Base-by-base conservation (phyloP, 53 echinoderm and acorn worm genomes). In the Crossaster papposus region DNA sequence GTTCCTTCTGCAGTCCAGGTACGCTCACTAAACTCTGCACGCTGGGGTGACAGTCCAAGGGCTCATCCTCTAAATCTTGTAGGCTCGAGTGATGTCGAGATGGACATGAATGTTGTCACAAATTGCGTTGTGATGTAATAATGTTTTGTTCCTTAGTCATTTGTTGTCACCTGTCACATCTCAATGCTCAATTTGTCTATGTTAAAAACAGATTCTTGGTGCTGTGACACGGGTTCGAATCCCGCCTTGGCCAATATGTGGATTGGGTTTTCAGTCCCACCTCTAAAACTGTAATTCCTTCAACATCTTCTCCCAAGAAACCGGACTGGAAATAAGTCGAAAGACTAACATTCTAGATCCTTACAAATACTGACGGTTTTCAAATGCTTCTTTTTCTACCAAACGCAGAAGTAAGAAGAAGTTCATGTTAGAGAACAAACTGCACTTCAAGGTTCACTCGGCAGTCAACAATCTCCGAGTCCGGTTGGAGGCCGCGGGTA, bases 361-460 rank as follows among this genome's bases (percentile, higher is more conserved):
- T 7, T 44, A 0, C 6, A 1, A 3, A 20, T 20, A 3, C 0
- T 62, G 17, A 68, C 17, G 28, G 68, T 68, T 2, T 68, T 68
- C 68, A 24, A 26, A 20, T 26, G 17, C 22, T 20, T 58, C 58
- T 58, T 26, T 26, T 68, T n/a, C 1, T 26, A 68, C 68, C 30
- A 74, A 74, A 35, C 36, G 4, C 58, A 90, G 90, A 80, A 86
- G 72, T 79, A 90, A 93, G 89, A 98, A 92, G 93, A 98, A 98
- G 89, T 95, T 94, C 51, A 93, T 93, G 79, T 71, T 98, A 20
- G 95, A 98, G 74, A 95, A 95, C 75, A 65, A 96, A 30, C 93
- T 98, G 6, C 98, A 98, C 79, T 98, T 98, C 92, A 94, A 94
- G 86, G 88, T 98, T 33, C 98, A 98, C 64, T 94, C 98, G 3